These are phyloP conservation scores for Ciona savignyi DNA, from an alignment of 23 tunicate species.

Conservation along the genomic window DNA sequence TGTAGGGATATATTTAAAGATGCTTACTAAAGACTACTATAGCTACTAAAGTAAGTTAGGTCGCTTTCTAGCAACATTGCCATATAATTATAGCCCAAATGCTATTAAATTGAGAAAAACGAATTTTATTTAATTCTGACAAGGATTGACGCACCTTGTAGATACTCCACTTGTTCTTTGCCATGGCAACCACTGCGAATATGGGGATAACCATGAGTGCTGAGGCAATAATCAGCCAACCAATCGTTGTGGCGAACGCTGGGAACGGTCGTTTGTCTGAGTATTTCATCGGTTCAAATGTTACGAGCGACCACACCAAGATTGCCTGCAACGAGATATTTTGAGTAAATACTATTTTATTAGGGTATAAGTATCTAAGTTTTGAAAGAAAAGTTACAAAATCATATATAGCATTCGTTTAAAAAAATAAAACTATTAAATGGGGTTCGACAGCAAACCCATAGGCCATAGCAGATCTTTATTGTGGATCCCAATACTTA, in stretches of 20 bases:
- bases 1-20: too few species aligned
- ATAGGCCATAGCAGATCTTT: background rate
- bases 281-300: slow-evolving; percentile 57
- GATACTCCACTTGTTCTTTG: slow-evolving; percentile 43
- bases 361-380: too few species aligned
- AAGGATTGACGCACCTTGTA: slow-evolving; percentile 28
- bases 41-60: too few species aligned
- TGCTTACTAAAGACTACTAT: too few species aligned
- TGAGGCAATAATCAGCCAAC: slow-evolving; percentile 79
- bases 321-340: slow-evolving; percentile 54
- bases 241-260: slow-evolving; percentile 63
- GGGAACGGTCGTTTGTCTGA: slow-evolving; percentile 40
- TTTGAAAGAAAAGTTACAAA: too few species aligned
- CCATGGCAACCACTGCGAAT: slow-evolving; percentile 51
- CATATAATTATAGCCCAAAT: too few species aligned
- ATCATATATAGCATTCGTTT: too few species aligned
- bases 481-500: slow-evolving; percentile 18
- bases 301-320: slow-evolving; percentile 84
- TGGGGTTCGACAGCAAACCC: background rate
- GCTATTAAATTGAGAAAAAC: too few species aligned
- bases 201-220: slow-evolving; percentile 64
- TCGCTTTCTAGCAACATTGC: too few species aligned
- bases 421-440: background rate
- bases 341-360: background rate
- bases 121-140: too few species aligned